Evolutionary conservation across 2,888 invertebrate genomes (phyloP).

Genomic region (Hirtodrosophila duncani): DNA sequence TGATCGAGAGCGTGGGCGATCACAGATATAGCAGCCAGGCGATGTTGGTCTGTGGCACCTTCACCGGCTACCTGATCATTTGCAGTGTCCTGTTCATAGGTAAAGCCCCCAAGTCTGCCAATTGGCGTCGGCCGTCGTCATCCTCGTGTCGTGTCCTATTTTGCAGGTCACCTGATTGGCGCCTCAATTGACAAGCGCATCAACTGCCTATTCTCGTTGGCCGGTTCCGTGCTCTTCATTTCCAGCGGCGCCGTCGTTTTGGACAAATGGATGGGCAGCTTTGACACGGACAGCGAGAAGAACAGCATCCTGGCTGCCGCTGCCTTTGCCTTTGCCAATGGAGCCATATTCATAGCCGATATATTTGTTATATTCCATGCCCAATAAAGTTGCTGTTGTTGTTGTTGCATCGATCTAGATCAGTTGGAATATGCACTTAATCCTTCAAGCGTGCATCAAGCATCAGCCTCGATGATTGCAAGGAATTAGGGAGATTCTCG

Average conservation of each 20-base stretch:
- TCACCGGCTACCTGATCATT: constrained; percentile 70
- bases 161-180: constrained; percentile 64
- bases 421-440: too few species aligned
- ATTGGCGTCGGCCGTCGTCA: too few species aligned
- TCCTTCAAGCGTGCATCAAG: too few species aligned
- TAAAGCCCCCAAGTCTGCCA: too few species aligned
- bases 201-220: constrained; percentile 62
- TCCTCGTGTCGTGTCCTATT: too few species aligned
- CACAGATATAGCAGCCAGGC: constrained; percentile 65
- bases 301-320: constrained; percentile 57
- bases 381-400: constrained; percentile 19
- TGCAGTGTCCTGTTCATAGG: constrained; percentile 63
- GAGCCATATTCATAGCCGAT: constrained; percentile 63
- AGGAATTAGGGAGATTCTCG: too few species aligned
- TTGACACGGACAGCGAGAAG: constrained; percentile 42
- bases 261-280: constrained; percentile 57
- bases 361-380: constrained; percentile 60
- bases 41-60: constrained; percentile 71
- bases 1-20: constrained; percentile 67
- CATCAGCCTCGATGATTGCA: too few species aligned
- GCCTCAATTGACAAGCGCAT: constrained; percentile 66
- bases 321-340: constrained; percentile 58
- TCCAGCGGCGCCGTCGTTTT: constrained; percentile 65
- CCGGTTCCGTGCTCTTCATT: constrained; percentile 61
- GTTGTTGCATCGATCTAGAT: too few species aligned